Conservation (phyloP, 2,113 vertebrate species). For the Rhinopomastus cyanomelas region DNA sequence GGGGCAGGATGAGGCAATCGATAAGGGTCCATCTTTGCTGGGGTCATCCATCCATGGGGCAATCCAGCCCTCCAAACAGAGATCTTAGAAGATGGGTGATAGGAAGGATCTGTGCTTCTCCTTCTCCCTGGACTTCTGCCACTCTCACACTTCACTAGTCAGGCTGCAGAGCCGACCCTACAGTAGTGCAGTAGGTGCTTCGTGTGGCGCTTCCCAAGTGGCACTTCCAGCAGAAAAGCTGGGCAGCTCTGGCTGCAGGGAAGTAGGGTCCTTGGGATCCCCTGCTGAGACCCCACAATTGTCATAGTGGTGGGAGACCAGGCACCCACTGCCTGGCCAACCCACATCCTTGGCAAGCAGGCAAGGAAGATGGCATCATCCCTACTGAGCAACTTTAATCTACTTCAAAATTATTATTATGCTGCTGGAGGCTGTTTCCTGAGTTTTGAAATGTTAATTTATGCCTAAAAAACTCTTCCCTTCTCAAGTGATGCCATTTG, state of each 20-base stretch:
- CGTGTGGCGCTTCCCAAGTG: too few species aligned
- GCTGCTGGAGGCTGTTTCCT: background rate
- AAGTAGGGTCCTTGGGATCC: background rate
- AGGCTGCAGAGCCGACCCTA: background rate
- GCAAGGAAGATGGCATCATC: accelerated
- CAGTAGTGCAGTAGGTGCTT: background rate
- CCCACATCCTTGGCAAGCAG: background rate
- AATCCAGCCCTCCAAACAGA: accelerated
- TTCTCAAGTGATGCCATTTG: background rate
- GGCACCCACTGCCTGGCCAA: accelerated
- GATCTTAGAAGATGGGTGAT: accelerated
- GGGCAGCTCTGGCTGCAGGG: background rate
- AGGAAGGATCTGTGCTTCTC: background rate
- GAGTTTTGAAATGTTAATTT: background rate
- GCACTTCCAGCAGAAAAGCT: background rate
- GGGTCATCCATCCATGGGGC: accelerated
- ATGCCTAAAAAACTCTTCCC: background rate
- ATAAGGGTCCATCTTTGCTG: background rate
- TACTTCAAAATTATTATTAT: background rate
- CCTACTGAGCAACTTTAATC: background rate
- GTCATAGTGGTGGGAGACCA: accelerated
- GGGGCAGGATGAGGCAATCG: background rate
- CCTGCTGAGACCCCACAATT: background rate
- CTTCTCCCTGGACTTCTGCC: background rate
- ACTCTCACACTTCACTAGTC: accelerated